Evolutionary conservation across 2,113 vertebrate species (phyloP).

Genomic region (Callaeas wilsoni): DNA sequence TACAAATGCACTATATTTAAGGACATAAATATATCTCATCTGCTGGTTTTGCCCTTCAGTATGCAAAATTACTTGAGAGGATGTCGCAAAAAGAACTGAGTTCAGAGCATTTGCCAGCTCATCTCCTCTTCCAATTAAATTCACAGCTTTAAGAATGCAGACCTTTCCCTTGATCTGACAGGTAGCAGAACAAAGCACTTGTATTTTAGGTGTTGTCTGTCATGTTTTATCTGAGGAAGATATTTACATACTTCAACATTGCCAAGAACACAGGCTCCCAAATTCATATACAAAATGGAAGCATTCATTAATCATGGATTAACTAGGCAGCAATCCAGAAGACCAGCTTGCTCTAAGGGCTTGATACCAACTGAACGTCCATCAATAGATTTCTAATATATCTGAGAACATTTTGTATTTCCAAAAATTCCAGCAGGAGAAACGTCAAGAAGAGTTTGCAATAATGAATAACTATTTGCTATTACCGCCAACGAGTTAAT

Average conservation of each 20-base stretch:
- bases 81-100: background rate
- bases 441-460: background rate
- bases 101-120: background rate
- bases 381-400: constrained; percentile 16
- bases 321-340: constrained; percentile 32
- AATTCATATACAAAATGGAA: constrained; percentile 15
- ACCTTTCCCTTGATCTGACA: constrained; percentile 9
- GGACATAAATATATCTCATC: background rate
- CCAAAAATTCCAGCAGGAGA: background rate
- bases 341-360: background rate
- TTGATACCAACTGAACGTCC: constrained; percentile 24
- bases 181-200: constrained; percentile 23
- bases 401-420: constrained; percentile 2
- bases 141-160: background rate
- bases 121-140: background rate
- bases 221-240: constrained; percentile 48
- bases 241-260: background rate
- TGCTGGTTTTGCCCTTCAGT: background rate
- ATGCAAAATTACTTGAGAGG: background rate
- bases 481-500: background rate
- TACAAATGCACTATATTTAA: background rate
- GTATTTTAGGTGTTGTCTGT: constrained; percentile 27
- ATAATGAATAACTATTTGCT: background rate
- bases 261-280: constrained; percentile 16
- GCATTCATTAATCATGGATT: constrained; percentile 6